Conservation (phyloP, 2,888 invertebrate species). For the Sialis fuliginosa region DNA sequence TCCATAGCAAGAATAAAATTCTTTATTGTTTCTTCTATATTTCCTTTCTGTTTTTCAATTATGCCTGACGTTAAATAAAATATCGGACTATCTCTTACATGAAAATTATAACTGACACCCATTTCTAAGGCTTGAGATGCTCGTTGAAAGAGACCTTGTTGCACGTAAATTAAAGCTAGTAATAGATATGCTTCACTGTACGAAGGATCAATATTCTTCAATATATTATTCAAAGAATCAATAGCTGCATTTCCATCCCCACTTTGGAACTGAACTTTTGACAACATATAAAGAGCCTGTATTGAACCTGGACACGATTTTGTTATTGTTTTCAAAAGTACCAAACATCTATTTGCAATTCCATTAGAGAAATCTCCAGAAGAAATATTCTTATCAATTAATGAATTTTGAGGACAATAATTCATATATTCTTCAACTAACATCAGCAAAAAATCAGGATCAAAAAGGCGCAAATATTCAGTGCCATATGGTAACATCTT, state of each 20-base stretch:
- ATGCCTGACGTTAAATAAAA: slow-evolving; percentile 78
- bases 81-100: slow-evolving; percentile 76
- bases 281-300: slow-evolving; percentile 46
- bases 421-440: slow-evolving; percentile 59
- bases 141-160: slow-evolving; percentile 47
- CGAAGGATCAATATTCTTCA: slow-evolving; percentile 57
- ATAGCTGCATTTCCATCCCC: slow-evolving; percentile 61
- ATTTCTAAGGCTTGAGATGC: slow-evolving; percentile 78
- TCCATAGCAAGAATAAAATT: slow-evolving; percentile 60
- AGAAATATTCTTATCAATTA: slow-evolving; percentile 19
- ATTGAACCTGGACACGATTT: slow-evolving; percentile 70
- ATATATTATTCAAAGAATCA: slow-evolving; percentile 48
- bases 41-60: slow-evolving; percentile 57
- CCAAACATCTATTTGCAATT: slow-evolving; percentile 36
- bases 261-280: slow-evolving; percentile 63
- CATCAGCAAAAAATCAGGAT: slow-evolving; percentile 73
- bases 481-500: slow-evolving; percentile 50
- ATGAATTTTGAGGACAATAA: slow-evolving; percentile 40
- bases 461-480: slow-evolving; percentile 52
- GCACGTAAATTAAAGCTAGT: slow-evolving; percentile 69
- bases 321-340: slow-evolving; percentile 51
- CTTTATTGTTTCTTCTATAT: slow-evolving; percentile 51
- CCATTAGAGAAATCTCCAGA: slow-evolving; percentile 24
- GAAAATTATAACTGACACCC: slow-evolving; percentile 82
- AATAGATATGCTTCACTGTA: slow-evolving; percentile 71